Evolutionary conservation across 2,797 vertebrate species (phyloP).

Genomic region (Clangula hyemalis): DNA sequence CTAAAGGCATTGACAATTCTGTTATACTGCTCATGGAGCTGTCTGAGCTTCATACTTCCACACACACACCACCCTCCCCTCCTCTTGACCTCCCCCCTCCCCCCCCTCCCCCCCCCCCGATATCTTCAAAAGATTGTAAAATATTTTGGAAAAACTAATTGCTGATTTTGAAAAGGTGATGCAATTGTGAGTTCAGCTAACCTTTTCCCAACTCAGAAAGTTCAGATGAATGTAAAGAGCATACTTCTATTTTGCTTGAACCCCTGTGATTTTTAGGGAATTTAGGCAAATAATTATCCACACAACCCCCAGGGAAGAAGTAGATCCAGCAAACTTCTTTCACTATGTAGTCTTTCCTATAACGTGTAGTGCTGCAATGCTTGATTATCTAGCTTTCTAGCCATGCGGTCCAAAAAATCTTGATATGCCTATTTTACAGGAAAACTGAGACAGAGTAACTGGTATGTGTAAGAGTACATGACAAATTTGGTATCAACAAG

Average conservation of each 20-base stretch:
- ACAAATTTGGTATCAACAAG: neutral
- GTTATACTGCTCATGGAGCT: neutral
- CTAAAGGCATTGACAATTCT: neutral
- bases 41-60: neutral
- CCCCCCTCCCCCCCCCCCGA: neutral
- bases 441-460: neutral
- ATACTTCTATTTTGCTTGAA: neutral
- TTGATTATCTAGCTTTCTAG: neutral
- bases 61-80: no score
- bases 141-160: neutral
- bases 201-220: neutral
- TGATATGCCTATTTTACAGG: neutral
- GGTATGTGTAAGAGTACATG: neutral
- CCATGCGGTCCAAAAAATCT: neutral
- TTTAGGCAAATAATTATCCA: neutral
- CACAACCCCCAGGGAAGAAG: neutral
- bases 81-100: neutral
- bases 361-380: neutral
- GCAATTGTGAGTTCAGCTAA: neutral
- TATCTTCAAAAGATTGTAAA: neutral
- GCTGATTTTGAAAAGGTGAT: neutral
- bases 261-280: neutral
- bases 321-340: neutral
- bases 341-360: neutral
- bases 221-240: neutral